Percentiles rank a stretch among this genome's conserved stretches.
Conservation (phyloP, 2,888 invertebrate species). For the Dicroscelio sp. region DNA sequence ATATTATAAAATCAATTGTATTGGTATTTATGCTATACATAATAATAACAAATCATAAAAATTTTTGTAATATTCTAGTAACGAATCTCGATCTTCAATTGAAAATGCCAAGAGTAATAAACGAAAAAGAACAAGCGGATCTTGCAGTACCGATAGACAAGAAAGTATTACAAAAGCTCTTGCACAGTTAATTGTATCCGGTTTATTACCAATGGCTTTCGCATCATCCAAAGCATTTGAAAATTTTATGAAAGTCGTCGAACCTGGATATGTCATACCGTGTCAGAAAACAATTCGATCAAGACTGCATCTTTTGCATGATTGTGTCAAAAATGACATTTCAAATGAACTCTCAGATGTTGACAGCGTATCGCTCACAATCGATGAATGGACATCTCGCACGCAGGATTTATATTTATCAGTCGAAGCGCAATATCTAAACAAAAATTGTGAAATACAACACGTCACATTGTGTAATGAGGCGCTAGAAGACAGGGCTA, state of each 20-base stretch:
- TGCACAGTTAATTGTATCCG: background rate
- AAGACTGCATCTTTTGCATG: slow-evolving; percentile 16
- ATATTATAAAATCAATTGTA: no score
- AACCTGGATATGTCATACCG: slow-evolving; percentile 23
- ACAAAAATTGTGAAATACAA: slow-evolving; percentile 6
- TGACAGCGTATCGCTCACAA: background rate
- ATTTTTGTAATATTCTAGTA: no score
- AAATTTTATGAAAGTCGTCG: slow-evolving; percentile 3
- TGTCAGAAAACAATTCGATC: slow-evolving; percentile 21
- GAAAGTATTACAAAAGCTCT: slow-evolving; percentile 7
- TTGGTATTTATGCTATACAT: no score
- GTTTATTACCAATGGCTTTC: slow-evolving; percentile 16
- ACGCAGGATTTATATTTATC: slow-evolving; percentile 33
- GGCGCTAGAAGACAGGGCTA: slow-evolving; percentile 1
- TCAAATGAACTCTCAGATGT: background rate
- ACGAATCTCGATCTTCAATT: no score
- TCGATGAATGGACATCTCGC: slow-evolving; percentile 44
- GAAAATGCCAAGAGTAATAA: no score
- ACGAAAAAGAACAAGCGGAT: background rate
- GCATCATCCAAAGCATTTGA: background rate
- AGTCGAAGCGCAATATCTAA: slow-evolving; percentile 30
- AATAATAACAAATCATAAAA: no score
- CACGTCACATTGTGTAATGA: slow-evolving; percentile 42
- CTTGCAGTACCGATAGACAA: slow-evolving; percentile 30
- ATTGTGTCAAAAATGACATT: slow-evolving; percentile 11